Percentiles rank a stretch among this genome's conserved stretches.
Evolutionary conservation across 2,888 invertebrate genomes (phyloP).

Genomic region (Chaetogeoica ovagalla): DNA sequence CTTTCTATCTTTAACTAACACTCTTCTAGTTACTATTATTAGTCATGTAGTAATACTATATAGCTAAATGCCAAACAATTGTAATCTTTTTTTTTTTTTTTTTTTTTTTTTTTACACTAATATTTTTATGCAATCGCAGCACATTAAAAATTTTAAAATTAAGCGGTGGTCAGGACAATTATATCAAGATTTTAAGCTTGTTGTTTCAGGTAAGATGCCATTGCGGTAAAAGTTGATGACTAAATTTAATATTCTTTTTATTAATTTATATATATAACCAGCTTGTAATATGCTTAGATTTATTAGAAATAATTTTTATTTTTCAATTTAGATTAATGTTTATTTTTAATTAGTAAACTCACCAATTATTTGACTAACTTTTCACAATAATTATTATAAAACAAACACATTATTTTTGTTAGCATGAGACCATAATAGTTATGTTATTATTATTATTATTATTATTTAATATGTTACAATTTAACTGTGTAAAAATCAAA

Average conservation of each 20-base stretch:
- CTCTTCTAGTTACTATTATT: slow-evolving; percentile 50
- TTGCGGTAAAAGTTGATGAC: slow-evolving; percentile 30
- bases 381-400: slow-evolving; percentile 21
- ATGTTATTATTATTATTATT: slow-evolving; percentile 36
- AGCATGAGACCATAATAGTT: slow-evolving; percentile 35
- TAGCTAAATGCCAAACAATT: slow-evolving; percentile 47
- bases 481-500: slow-evolving; percentile 29
- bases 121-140: slow-evolving; percentile 51
- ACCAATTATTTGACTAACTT: slow-evolving; percentile 29
- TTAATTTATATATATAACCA: slow-evolving; percentile 25
- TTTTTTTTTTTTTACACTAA: slow-evolving; percentile 49
- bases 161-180: slow-evolving; percentile 46
- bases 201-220: slow-evolving; percentile 47
- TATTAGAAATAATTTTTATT: slow-evolving; percentile 14
- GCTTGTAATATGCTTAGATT: slow-evolving; percentile 51
- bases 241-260: slow-evolving; percentile 21
- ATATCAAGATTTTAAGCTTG: slow-evolving; percentile 43
- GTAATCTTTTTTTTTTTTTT: slow-evolving; percentile 30
- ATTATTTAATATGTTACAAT: slow-evolving; percentile 32
- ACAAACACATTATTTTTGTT: slow-evolving; percentile 44
- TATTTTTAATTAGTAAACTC: slow-evolving; percentile 34
- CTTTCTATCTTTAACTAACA: slow-evolving; percentile 50
- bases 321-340: slow-evolving; percentile 40
- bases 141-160: slow-evolving; percentile 48
- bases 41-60: slow-evolving; percentile 34